Conservation (phyloP, 2,888 invertebrate species). For the Didymodactylos carnosus region DNA sequence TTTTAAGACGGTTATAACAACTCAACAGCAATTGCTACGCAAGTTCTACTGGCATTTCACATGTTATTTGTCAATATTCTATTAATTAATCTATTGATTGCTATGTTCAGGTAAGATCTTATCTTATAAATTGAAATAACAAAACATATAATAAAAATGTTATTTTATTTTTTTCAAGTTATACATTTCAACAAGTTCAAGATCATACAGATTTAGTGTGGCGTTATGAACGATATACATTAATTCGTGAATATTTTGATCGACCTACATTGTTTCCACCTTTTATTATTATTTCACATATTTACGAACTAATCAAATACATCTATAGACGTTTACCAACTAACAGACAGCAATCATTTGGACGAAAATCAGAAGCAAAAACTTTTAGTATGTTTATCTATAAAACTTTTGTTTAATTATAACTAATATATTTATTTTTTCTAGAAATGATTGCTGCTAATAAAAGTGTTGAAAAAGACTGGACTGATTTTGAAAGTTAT, state of each 20-base stretch:
- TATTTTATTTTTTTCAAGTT: conserved; percentile 23
- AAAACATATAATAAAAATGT: neutral
- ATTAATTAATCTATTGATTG: conserved; percentile 33
- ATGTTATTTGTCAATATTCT: conserved; percentile 32
- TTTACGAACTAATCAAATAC: conserved; percentile 16
- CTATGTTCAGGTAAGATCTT: conserved; percentile 34
- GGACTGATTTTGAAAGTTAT: neutral
- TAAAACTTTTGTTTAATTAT: too few relatives aligned
- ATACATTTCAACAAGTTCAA: conserved; percentile 31
- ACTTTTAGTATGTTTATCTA: neutral
- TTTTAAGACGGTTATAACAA: neutral
- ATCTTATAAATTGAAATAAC: conserved; percentile 14
- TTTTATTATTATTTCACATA: conserved; percentile 25
- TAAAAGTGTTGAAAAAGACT: neutral
- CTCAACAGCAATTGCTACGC: conserved; percentile 14
- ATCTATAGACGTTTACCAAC: neutral
- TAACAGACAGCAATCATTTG: too few relatives aligned
- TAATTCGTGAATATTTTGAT: conserved; percentile 30
- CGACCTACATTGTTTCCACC: conserved; percentile 30
- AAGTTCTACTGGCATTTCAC: conserved; percentile 26
- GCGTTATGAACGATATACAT: conserved; percentile 28
- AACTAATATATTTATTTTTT: too few relatives aligned
- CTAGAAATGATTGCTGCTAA: neutral
- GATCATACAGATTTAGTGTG: conserved; percentile 27
- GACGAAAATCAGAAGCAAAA: neutral